Conservation (phyloP, 1,140 invertebrate species). For the Habropoda laboriosa region DNA sequence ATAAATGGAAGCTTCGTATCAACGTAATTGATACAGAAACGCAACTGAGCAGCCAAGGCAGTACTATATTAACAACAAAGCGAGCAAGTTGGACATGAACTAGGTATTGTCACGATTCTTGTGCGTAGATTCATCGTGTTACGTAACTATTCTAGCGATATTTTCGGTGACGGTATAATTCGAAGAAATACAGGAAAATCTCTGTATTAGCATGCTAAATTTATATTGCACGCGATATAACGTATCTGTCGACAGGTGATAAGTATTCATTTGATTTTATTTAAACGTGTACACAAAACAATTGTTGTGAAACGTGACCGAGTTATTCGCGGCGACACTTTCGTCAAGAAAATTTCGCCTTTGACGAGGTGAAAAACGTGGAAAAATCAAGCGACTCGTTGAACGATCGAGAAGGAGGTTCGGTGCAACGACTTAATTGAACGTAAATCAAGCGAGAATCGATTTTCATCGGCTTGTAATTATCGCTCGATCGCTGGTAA, state of each 20-base stretch:
- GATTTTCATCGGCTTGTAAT: background rate
- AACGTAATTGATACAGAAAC: no score
- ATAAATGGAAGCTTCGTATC: no score
- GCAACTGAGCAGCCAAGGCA: no score
- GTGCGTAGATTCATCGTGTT: conserved; percentile 16
- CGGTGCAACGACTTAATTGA: background rate
- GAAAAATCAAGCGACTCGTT: background rate
- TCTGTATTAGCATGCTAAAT: conserved; percentile 36
- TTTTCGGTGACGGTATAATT: conserved; percentile 35
- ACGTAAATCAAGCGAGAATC: background rate
- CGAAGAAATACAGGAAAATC: conserved; percentile 27
- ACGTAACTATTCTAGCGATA: conserved; percentile 32
- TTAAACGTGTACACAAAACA: background rate
- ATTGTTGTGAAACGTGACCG: background rate
- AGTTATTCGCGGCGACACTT: background rate
- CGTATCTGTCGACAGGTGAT: background rate
- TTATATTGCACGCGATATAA: conserved; percentile 23
- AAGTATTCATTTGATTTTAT: no score
- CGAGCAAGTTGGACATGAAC: background rate
- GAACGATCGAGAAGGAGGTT: background rate
- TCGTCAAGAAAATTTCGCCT: background rate
- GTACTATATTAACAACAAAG: background rate
- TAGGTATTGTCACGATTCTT: conserved; percentile 10
- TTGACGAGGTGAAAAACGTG: background rate
- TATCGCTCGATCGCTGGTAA: background rate